Evolutionary conservation across 92 coral and sea anemone genomes (phyloP).

Genomic region (Epizoanthus scotinus): DNA sequence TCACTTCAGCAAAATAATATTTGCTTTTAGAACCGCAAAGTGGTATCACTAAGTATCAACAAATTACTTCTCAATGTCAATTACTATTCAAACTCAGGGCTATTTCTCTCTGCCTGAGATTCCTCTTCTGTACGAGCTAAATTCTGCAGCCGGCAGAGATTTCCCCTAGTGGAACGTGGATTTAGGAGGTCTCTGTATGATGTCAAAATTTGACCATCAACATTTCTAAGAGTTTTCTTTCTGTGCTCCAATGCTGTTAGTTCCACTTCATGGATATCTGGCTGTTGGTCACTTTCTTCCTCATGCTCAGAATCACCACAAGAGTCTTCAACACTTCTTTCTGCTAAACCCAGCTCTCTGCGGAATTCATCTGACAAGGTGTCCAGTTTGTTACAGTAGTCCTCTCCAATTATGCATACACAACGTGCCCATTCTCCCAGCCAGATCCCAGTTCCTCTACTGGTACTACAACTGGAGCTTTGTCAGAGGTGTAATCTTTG

Average conservation of each 20-base stretch:
- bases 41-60: too few species aligned
- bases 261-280: slow-evolving; percentile 56
- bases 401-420: slow-evolving; percentile 50
- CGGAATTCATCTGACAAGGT: slow-evolving; percentile 36
- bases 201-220: slow-evolving; percentile 53
- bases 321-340: slow-evolving; percentile 16
- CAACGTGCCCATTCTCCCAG: slow-evolving; percentile 52
- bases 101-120: slow-evolving; percentile 36
- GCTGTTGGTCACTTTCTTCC: slow-evolving; percentile 31
- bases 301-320: slow-evolving; percentile 32
- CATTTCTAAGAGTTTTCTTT: slow-evolving; percentile 51
- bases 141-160: slow-evolving; percentile 1
- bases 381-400: slow-evolving; percentile 48
- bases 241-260: slow-evolving; percentile 49
- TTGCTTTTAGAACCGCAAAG: too few species aligned
- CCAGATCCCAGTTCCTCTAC: slow-evolving; percentile 56
- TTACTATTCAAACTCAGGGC: slow-evolving; percentile 32
- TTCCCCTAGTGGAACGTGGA: slow-evolving; percentile 31
- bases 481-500: slow-evolving; percentile 52
- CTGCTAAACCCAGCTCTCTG: slow-evolving; percentile 16
- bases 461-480: slow-evolving; percentile 56
- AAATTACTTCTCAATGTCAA: background rate
- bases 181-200: slow-evolving; percentile 57
- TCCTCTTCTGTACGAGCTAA: slow-evolving; percentile 14
- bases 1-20: too few species aligned